A percentile compares a stretch with the other conserved stretches of the same genome.
Evolutionary conservation across 2,888 invertebrate species (phyloP).

Genomic region (Gryllus longicercus): DNA sequence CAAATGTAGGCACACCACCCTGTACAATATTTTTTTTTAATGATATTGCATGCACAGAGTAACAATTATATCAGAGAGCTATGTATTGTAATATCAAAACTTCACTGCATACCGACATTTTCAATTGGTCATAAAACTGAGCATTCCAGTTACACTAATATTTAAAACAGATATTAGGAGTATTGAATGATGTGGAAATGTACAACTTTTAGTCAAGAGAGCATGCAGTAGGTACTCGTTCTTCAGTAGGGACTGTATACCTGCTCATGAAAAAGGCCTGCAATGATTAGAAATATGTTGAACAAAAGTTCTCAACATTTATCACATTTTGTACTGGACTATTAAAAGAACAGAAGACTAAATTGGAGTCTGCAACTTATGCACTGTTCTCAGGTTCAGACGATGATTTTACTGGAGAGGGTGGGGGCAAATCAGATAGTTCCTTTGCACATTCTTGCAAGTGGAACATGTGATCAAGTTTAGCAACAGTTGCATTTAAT

Average conservation of each 20-base stretch:
- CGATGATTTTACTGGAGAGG: background rate
- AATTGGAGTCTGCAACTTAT: background rate
- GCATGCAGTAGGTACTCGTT: background rate
- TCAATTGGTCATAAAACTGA: background rate
- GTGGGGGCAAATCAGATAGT: conserved; percentile 41
- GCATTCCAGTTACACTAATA: background rate
- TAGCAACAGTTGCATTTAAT: conserved; percentile 72
- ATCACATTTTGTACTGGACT: background rate
- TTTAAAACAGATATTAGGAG: background rate
- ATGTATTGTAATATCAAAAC: background rate
- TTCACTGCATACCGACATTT: background rate
- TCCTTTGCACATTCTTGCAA: conserved; percentile 62
- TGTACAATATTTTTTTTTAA: background rate
- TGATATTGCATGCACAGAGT: background rate
- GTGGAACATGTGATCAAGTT: conserved; percentile 67
- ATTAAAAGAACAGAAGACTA: background rate
- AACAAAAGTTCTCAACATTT: background rate
- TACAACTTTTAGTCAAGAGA: background rate
- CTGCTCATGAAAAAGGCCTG: background rate
- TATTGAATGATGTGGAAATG: background rate
- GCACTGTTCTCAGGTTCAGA: background rate
- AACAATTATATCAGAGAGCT: background rate
- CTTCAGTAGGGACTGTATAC: background rate
- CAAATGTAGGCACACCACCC: conserved; percentile 2
- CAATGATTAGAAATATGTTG: too few species aligned